A percentile compares a stretch with the other conserved stretches of the same genome.
phyloP scores from a whole-genome alignment of 2,113 vertebrate genomes.

The Procapra przewalskii region DNA sequence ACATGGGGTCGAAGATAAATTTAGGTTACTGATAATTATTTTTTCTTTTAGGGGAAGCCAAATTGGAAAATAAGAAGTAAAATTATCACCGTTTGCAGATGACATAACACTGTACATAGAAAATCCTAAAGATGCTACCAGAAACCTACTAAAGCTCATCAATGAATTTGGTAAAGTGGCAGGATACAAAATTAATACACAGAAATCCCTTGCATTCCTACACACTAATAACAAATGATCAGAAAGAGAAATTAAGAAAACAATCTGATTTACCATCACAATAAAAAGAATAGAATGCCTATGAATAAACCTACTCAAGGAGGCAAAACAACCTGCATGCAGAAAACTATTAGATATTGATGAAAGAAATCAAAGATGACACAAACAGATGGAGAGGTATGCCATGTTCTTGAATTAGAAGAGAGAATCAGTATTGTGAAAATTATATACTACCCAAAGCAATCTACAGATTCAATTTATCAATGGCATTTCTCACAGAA shows the following conservation, averaged over 20 bases:
- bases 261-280: background rate
- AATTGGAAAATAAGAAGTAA: background rate
- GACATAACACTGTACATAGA: background rate
- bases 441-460: background rate
- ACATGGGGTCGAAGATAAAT: background rate
- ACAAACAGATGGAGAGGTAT: background rate
- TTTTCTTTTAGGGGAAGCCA: background rate
- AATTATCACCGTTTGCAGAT: background rate
- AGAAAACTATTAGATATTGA: background rate
- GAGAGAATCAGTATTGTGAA: background rate
- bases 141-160: background rate
- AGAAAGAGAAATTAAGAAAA: background rate
- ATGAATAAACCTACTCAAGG: background rate
- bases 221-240: background rate
- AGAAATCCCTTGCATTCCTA: background rate
- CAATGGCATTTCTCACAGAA: background rate
- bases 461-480: background rate
- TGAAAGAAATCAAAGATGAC: background rate
- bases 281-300: background rate
- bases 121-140: background rate
- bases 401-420: background rate
- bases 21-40: background rate
- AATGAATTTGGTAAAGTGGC: background rate
- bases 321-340: background rate
- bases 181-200: background rate